These are phyloP conservation scores for Dryococelus australis DNA, from an alignment of 2,888 invertebrate species.

Conservation along the genomic window DNA sequence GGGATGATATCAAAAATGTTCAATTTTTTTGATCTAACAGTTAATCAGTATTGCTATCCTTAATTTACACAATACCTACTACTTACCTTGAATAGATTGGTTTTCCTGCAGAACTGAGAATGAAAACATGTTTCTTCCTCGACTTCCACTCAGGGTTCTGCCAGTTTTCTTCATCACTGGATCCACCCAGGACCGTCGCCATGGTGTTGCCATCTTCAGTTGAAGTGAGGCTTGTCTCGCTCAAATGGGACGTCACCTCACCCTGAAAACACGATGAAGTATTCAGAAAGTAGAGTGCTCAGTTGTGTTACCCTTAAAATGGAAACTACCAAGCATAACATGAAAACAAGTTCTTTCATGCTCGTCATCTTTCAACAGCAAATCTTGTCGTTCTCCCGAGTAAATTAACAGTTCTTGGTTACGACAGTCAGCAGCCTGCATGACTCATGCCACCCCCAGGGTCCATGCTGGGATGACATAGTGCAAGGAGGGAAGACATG, in stretches of 20 bases:
- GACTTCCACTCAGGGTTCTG: constrained; percentile 77
- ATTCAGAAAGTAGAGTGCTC: neutral
- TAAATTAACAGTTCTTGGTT: no score
- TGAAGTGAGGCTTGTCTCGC: constrained; percentile 53
- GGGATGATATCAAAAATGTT: no score
- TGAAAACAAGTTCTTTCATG: neutral
- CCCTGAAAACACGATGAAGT: constrained; percentile 50
- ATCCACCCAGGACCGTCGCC: constrained; percentile 39
- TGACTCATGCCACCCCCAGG: no score
- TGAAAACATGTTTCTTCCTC: constrained; percentile 91
- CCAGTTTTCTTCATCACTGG: constrained; percentile 68
- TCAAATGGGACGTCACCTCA: constrained; percentile 54
- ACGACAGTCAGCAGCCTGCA: no score
- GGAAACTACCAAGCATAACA: neutral
- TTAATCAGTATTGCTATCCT: no score
- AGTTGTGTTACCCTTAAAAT: no score
- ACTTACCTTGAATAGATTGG: constrained; percentile 89
- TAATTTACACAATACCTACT: neutral
- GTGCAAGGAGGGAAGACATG: no score
- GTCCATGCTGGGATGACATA: no score
- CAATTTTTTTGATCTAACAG: no score
- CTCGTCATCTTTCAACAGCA: no score
- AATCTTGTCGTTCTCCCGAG: no score
- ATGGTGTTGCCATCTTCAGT: constrained; percentile 46
- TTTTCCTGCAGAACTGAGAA: constrained; percentile 94